Evolutionary conservation across 2,888 invertebrate genomes (phyloP).

Genomic region (Agrochola lota): DNA sequence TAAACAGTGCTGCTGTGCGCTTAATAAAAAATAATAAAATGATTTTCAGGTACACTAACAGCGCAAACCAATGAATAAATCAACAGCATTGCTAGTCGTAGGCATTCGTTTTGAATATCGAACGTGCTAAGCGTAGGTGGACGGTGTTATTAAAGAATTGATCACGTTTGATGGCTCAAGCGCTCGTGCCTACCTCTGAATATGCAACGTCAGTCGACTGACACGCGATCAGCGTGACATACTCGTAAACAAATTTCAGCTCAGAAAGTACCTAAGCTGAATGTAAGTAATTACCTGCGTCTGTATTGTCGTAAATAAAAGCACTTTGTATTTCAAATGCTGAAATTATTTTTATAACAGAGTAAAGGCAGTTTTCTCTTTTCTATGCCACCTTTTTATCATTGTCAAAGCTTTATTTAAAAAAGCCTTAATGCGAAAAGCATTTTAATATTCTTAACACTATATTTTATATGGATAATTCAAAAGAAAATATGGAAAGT

Average conservation of each 20-base stretch:
- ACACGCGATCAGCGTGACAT: conserved; percentile 35
- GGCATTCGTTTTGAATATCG: conserved; percentile 23
- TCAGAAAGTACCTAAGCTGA: too few species aligned
- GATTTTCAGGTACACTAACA: background rate
- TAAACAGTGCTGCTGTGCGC: too few species aligned
- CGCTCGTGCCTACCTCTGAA: conserved; percentile 22
- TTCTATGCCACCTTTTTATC: background rate
- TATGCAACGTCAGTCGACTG: conserved; percentile 16
- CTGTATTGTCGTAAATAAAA: too few species aligned
- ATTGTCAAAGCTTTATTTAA: conserved; percentile 11
- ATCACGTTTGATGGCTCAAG: conserved; percentile 35
- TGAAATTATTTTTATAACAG: too few species aligned
- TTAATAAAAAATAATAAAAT: background rate
- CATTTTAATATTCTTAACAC: background rate
- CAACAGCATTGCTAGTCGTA: background rate
- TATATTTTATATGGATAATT: background rate
- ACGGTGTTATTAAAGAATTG: conserved; percentile 16
- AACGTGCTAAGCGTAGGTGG: conserved; percentile 22
- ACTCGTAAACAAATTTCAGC: conserved; percentile 27
- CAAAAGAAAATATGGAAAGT: background rate
- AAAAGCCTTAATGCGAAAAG: too few species aligned
- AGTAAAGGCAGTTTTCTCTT: background rate
- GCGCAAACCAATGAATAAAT: background rate
- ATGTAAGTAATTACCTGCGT: too few species aligned
- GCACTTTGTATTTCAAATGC: too few species aligned